Evolutionary conservation across 2,113 vertebrate genomes (phyloP), one percentile per base, ranked within the genome.

Genomic region (Tetrax tetrax): DNA sequence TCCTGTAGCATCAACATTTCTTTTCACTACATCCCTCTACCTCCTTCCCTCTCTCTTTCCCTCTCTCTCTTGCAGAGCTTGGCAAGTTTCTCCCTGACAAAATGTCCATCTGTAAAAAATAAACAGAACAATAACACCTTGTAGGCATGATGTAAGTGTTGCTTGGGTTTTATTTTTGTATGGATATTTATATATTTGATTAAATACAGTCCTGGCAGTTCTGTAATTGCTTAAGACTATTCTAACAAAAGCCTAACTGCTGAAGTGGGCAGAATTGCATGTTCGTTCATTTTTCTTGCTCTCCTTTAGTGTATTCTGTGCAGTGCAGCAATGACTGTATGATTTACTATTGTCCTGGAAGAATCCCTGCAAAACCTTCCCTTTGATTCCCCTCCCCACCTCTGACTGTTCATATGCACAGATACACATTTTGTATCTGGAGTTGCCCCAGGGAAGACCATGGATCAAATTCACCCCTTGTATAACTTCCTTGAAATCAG

Each of bases 211-310:
- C 23, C 50, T 96, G 95, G 53, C 41, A 93, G 90, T 37, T 89
- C 89, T 76, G 35, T 89, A 97, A 91, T 91, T 95, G 54, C 89
- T 85, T 91, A 95, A 94, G 57, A 96, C n/a, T 72, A 79, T 95
- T 76, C 90, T 92, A 91, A 96, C 89, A 95, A 96, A 95, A 93
- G 83, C 57, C 21, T 92, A 87, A 91, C 65, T 92, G 92, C 86
- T 95, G 95, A 95, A 93, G 77, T 92, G 92, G 53, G 86, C 78
- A 94, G 89, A 95, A 93, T 70, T 83, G 47, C 45, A 70, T 59
- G 74, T 87, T 93, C 77, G 66, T 92, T 94, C 82, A 95, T 95
- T 86, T 83, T 97, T 96, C 82, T 93, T 93, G 33, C 56, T 90
- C 72, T 97, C 76, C 37, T 96, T 95, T 82, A 96, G 86, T 2